Evolutionary conservation across 1,140 invertebrate species (phyloP).

Genomic region (Phymastichus coffea): DNA sequence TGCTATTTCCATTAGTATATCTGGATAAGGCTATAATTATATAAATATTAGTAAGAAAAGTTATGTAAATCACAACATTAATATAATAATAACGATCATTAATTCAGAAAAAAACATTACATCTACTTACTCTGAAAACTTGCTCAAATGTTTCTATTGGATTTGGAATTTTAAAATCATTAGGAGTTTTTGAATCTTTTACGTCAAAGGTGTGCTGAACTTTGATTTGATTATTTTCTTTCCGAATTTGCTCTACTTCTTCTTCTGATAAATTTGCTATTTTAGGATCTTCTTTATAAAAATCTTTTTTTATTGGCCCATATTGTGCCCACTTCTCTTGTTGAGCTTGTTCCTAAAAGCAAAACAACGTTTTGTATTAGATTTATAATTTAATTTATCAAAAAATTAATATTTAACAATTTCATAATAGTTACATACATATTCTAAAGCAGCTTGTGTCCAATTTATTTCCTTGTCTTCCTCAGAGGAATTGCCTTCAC

Average conservation of each 20-base stretch:
- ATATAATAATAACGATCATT: background rate
- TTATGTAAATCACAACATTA: background rate
- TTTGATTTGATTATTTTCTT: conserved; percentile 71
- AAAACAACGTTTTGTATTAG: too few species aligned
- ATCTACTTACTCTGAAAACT: conserved; percentile 63
- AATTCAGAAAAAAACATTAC: background rate
- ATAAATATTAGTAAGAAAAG: conserved; percentile 15
- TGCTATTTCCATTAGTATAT: conserved; percentile 78
- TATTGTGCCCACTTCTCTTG: conserved; percentile 63
- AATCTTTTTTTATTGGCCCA: conserved; percentile 74
- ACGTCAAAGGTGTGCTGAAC: conserved; percentile 52
- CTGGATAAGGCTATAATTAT: conserved; percentile 67
- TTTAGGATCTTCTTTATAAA: conserved; percentile 78
- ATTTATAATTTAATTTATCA: conserved; percentile 18
- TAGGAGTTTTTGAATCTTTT: conserved; percentile 49
- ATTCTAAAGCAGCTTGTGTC: conserved; percentile 11
- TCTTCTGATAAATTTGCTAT: conserved; percentile 65
- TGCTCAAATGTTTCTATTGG: conserved; percentile 82
- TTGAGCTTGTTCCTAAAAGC: conserved; percentile 57
- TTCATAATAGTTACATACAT: conserved; percentile 26
- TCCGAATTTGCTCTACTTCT: conserved; percentile 65
- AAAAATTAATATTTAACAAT: background rate
- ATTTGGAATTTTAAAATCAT: conserved; percentile 69
- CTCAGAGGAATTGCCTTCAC: too few species aligned
- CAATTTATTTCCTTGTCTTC: background rate